Base-by-base conservation (phyloP, 2,113 vertebrate species). In the Toxotes chatareus region DNA sequence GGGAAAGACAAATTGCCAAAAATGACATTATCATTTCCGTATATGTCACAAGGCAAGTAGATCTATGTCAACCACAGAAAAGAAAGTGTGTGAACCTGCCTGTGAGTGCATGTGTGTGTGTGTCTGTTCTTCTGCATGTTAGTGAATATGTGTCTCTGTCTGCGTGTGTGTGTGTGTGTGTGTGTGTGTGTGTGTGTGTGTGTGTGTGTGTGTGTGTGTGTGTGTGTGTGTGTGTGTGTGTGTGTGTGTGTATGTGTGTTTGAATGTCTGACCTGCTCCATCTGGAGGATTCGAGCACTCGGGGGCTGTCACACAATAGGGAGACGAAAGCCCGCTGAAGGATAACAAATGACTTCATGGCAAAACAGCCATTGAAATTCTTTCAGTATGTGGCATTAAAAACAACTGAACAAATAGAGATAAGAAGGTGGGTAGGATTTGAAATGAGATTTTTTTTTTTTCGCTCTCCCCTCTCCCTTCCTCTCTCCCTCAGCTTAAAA, bases 321-420 rank as follows among this genome's bases (percentile, higher is more conserved):
- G 97, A 97, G 96, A 97, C 96, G 95, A 97, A 97, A 96, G 96
- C 96, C 95, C 94, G 96, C 96, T 97, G 96, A 97, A 99, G 97
- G 97, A 97, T 98, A 98, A 99, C 97, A 98, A 98, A 99, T 99
- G 98, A 99, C 97, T 99, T 98, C 97, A 99, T 97, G 96, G 96
- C 95, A 96, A 97, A 97, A 96, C 96, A 95, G 96, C 98, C 97
- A 97, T 98, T 98, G 97, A 99, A 99, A 99, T 99, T 97, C 97
- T 97, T 99, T 98, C 97, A 97, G 96, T 97, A 97, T 96, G 97
- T 98, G 97, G 97, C 97, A 99, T 98, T 99, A 98, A 98, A 98
- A 98, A 98, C 98, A 99, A 99, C 98, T 99, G 98, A 98, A 97
- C 97, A 99, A 99, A 99, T 96, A 99, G 96, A 98, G 98, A 99